Evolutionary conservation across 2,113 vertebrate genomes (phyloP).

Genomic region (Paraplagusia blochii): DNA sequence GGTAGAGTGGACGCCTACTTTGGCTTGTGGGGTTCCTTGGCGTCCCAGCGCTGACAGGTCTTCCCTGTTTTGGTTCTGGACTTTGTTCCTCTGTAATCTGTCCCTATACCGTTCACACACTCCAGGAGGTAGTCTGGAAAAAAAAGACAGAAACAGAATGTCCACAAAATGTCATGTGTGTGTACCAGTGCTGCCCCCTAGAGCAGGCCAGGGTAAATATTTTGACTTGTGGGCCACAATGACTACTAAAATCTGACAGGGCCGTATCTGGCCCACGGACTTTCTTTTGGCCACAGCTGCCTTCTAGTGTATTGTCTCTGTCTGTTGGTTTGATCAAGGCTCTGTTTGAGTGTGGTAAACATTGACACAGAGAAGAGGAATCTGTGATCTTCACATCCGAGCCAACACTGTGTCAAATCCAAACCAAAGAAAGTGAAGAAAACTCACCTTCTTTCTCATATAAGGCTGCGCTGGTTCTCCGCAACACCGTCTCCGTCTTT

Average conservation of each 20-base stretch:
- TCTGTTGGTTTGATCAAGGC: no score
- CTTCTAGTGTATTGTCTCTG: no score
- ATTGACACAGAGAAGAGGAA: slow-evolving; percentile 3
- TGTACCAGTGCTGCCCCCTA: no score
- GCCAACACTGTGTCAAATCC: not conserved
- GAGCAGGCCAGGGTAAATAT: no score
- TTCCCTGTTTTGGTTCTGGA: slow-evolving; percentile 66
- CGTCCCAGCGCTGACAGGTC: slow-evolving; percentile 68
- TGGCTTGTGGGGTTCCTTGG: slow-evolving; percentile 63
- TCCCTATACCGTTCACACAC: slow-evolving; percentile 69
- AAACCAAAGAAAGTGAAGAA: not conserved
- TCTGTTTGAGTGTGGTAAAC: slow-evolving; percentile 4
- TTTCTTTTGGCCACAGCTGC: no score
- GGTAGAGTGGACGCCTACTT: slow-evolving; percentile 51
- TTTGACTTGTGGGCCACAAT: no score
- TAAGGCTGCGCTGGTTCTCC: slow-evolving; percentile 55
- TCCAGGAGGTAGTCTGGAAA: slow-evolving; percentile 71
- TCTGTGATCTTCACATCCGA: not conserved
- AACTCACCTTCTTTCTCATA: slow-evolving; percentile 71
- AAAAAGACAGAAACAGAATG: slow-evolving; percentile 3
- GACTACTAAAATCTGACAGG: no score
- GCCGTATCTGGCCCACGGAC: no score
- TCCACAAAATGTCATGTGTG: no score
- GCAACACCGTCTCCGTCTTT: slow-evolving; percentile 61
- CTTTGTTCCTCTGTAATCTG: slow-evolving; percentile 74